Evolutionary conservation across 2,797 vertebrate genomes (phyloP).

Genomic region (Adelosebastes latens): DNA sequence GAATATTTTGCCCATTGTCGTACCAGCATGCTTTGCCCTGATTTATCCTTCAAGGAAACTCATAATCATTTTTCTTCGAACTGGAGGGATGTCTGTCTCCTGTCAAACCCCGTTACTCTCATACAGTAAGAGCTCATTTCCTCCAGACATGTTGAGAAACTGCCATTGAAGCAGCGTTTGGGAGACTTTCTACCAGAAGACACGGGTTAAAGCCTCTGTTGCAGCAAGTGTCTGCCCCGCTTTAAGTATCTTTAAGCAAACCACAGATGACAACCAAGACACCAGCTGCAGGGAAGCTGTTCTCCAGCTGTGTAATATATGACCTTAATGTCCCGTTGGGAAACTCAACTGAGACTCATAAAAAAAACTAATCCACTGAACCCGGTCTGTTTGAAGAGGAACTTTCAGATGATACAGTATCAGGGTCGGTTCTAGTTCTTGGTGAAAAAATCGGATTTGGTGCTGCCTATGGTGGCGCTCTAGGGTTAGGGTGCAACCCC

Average conservation of each 20-base stretch:
- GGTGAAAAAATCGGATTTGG: no score
- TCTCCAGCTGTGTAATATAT: slow-evolving; percentile 1
- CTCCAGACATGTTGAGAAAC: neutral
- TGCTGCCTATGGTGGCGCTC: no score
- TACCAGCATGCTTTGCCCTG: neutral
- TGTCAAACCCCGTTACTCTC: neutral
- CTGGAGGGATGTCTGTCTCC: neutral
- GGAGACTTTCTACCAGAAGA: neutral
- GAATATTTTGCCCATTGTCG: neutral
- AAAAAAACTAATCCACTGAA: neutral
- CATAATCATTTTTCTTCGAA: neutral
- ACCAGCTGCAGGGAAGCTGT: slow-evolving; percentile 3
- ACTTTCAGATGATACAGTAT: neutral
- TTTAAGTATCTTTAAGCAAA: neutral
- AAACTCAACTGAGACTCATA: slow-evolving; percentile 7
- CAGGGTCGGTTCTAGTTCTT: no score
- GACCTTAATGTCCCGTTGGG: neutral
- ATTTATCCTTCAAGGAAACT: neutral
- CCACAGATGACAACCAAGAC: neutral
- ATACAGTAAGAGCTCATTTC: neutral
- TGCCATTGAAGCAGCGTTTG: neutral
- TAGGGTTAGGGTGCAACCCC: no score
- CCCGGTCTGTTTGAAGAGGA: neutral
- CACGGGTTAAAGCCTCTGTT: neutral
- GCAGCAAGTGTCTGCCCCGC: neutral